Conservation (phyloP, 64 coral and sea anemone species). For the Orbicella faveolata region DNA sequence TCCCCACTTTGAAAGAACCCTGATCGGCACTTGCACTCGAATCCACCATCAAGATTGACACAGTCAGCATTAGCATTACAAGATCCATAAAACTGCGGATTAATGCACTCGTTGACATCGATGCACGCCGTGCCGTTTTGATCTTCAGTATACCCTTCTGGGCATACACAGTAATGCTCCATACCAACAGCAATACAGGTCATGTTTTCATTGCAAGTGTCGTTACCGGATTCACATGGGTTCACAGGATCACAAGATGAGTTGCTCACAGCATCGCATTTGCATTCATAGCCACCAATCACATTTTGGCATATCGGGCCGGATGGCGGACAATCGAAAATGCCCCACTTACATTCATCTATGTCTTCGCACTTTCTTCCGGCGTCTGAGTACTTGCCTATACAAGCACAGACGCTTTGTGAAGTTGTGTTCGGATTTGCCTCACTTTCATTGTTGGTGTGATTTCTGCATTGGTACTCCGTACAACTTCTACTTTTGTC, state of each 20-base stretch:
- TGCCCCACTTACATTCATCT: conserved; percentile 53
- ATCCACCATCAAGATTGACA: conserved; percentile 57
- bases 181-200: conserved; percentile 61
- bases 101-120: conserved; percentile 59
- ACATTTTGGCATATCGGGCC: conserved; percentile 60
- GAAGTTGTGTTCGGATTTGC: background rate
- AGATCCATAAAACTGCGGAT: conserved; percentile 36
- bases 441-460: background rate
- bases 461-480: conserved; percentile 45
- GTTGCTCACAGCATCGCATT: conserved; percentile 56
- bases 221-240: conserved; percentile 50
- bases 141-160: conserved; percentile 55
- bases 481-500: conserved; percentile 55
- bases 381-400: conserved; percentile 32
- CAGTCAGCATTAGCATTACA: conserved; percentile 56
- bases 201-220: conserved; percentile 49
- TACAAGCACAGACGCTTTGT: conserved; percentile 30
- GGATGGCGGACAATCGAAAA: conserved; percentile 27
- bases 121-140: conserved; percentile 39
- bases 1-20: conserved; percentile 61
- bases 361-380: conserved; percentile 44
- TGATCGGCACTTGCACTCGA: conserved; percentile 57
- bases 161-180: conserved; percentile 76
- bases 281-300: conserved; percentile 70
- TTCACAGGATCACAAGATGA: conserved; percentile 57